phyloP scores from a whole-genome alignment of 2,113 vertebrate species.

The Morone chrysops region DNA sequence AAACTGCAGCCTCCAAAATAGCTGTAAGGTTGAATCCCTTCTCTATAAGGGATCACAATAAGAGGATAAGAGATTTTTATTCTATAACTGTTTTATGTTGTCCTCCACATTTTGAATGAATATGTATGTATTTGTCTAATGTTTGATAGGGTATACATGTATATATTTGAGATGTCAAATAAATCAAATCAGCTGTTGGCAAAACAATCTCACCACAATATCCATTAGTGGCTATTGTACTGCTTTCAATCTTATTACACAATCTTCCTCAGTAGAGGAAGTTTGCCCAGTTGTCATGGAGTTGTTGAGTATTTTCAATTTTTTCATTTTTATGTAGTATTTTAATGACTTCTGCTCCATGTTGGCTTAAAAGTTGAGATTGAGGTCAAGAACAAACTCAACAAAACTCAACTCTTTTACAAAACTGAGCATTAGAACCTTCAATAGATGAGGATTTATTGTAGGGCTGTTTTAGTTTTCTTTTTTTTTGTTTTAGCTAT shows the following conservation, averaged over 20 bases:
- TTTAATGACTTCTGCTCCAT: background rate
- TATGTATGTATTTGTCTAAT: too few relatives aligned
- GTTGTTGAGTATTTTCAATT: too few relatives aligned
- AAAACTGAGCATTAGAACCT: conserved; percentile 7
- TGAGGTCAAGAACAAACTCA: conserved; percentile 11
- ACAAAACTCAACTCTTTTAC: conserved; percentile 2
- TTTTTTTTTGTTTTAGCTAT: conserved; percentile 23
- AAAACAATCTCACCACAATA: background rate
- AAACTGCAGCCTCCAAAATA: background rate
- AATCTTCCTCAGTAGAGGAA: background rate
- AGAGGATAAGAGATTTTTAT: too few relatives aligned
- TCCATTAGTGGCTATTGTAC: background rate
- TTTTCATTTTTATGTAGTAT: conserved; percentile 2
- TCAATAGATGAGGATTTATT: background rate
- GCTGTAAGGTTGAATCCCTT: conserved; percentile 6
- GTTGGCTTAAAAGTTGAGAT: conserved; percentile 30
- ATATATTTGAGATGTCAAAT: too few relatives aligned
- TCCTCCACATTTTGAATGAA: too few relatives aligned
- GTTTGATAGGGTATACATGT: too few relatives aligned
- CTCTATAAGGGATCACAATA: too few relatives aligned
- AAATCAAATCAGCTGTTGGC: background rate
- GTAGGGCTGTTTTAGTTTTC: background rate
- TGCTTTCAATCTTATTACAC: background rate
- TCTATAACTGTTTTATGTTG: too few relatives aligned
- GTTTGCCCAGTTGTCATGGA: background rate